Conservation (phyloP, 2,113 vertebrate genomes). For the Nesoenas mayeri region DNA sequence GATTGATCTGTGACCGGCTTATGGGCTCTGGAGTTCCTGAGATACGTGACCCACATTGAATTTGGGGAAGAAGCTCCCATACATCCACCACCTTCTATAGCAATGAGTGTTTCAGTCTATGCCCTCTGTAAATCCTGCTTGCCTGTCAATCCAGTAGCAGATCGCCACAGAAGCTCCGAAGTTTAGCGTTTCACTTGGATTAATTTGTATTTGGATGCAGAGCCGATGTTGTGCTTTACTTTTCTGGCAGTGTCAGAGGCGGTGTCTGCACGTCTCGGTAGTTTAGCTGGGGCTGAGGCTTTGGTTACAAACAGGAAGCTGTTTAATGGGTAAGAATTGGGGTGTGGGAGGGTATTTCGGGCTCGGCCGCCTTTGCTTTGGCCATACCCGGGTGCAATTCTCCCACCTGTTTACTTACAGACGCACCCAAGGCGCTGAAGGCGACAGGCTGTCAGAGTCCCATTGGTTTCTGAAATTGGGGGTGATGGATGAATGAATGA, state of each 20-base stretch:
- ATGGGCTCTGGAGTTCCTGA: background rate
- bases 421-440: background rate
- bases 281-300: background rate
- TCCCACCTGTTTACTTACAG: background rate
- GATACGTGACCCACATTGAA: background rate
- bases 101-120: background rate
- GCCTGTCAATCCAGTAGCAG: background rate
- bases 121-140: background rate
- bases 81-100: background rate
- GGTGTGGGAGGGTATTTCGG: slow-evolving; percentile 22
- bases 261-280: background rate
- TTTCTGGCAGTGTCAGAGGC: background rate
- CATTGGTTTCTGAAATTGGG: background rate
- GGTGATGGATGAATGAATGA: background rate
- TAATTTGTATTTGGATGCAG: background rate
- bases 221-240: background rate
- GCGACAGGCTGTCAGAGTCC: background rate
- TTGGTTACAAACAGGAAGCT: slow-evolving; percentile 5
- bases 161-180: background rate
- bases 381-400: background rate
- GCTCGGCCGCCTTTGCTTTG: background rate
- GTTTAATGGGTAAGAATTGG: background rate
- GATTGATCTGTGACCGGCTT: background rate
- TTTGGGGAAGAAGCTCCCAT: background rate
- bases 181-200: background rate